A percentile compares a stretch with the other conserved stretches of the same genome.
Evolutionary conservation across 2,888 invertebrate species (phyloP).

Genomic region (Latheticus oryzae): DNA sequence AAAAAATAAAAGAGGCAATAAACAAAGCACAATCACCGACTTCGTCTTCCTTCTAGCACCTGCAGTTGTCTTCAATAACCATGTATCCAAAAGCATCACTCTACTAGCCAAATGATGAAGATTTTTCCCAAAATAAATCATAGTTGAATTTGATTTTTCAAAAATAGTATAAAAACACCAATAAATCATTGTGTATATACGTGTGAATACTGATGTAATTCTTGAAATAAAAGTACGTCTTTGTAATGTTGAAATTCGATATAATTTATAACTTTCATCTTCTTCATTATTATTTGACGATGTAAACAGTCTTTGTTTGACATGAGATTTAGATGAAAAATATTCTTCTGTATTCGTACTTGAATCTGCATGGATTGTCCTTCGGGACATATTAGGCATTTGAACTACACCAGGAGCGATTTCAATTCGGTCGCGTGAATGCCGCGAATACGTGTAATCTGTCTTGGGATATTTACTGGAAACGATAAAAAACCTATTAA

Average conservation of each 20-base stretch:
- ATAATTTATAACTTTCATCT: slow-evolving; percentile 39
- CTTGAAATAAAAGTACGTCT: slow-evolving; percentile 20
- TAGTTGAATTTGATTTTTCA: slow-evolving; percentile 47
- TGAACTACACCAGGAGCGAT: slow-evolving; percentile 83
- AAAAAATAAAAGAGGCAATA: slow-evolving; percentile 69
- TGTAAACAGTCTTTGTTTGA: slow-evolving; percentile 41
- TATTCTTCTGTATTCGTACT: slow-evolving; percentile 57
- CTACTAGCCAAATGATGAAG: slow-evolving; percentile 58
- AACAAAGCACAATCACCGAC: slow-evolving; percentile 60
- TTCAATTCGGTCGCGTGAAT: slow-evolving; percentile 85
- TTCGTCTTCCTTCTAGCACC: slow-evolving; percentile 47
- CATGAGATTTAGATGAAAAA: neutral
- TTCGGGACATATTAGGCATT: slow-evolving; percentile 91
- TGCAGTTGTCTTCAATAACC: slow-evolving; percentile 57
- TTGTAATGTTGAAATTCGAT: slow-evolving; percentile 7
- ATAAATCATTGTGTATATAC: slow-evolving; percentile 47
- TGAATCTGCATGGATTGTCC: slow-evolving; percentile 68
- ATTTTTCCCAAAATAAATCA: slow-evolving; percentile 53
- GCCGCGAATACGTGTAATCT: slow-evolving; percentile 88
- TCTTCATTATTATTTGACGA: slow-evolving; percentile 48
- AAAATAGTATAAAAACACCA: slow-evolving; percentile 51
- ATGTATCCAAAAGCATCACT: slow-evolving; percentile 63
- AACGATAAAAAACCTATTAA: slow-evolving; percentile 12
- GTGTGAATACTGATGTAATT: slow-evolving; percentile 42
- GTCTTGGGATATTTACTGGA: slow-evolving; percentile 88